Conservation (phyloP, 2,797 vertebrate species). For the Bryconaethiops microstoma region DNA sequence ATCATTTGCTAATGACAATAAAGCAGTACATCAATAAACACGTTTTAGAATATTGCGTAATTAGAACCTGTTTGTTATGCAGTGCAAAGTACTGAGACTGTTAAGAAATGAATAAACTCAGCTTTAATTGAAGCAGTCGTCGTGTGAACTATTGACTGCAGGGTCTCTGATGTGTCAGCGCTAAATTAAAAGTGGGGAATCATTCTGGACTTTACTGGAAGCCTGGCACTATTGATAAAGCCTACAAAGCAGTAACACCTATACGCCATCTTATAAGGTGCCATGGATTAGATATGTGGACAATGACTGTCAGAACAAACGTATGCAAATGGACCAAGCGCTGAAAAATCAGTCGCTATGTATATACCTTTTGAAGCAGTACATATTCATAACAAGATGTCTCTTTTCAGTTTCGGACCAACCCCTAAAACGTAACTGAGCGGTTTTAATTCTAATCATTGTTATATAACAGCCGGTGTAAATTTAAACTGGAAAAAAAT, state of each 20-base stretch:
- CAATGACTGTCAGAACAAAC: neutral
- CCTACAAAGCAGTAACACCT: slow-evolving; percentile 6
- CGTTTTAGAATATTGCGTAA: neutral
- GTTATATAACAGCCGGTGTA: too few relatives aligned
- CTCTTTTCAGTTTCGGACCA: too few relatives aligned
- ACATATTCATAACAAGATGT: too few relatives aligned
- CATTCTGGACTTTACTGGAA: neutral
- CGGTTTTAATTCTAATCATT: too few relatives aligned
- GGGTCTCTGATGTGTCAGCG: neutral
- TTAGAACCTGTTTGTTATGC: neutral
- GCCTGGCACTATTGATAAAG: neutral
- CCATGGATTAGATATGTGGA: neutral
- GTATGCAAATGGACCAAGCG: neutral
- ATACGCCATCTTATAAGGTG: neutral
- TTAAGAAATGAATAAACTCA: neutral
- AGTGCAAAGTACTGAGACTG: neutral
- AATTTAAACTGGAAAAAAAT: too few relatives aligned
- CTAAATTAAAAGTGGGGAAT: neutral
- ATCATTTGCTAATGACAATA: neutral
- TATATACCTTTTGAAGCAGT: neutral
- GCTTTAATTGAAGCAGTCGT: neutral
- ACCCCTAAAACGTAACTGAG: too few relatives aligned
- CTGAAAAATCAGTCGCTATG: neutral
- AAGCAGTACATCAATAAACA: neutral
- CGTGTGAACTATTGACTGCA: neutral